Base-by-base conservation (phyloP, 1,140 invertebrate species). In the Pogonus chalceus region DNA sequence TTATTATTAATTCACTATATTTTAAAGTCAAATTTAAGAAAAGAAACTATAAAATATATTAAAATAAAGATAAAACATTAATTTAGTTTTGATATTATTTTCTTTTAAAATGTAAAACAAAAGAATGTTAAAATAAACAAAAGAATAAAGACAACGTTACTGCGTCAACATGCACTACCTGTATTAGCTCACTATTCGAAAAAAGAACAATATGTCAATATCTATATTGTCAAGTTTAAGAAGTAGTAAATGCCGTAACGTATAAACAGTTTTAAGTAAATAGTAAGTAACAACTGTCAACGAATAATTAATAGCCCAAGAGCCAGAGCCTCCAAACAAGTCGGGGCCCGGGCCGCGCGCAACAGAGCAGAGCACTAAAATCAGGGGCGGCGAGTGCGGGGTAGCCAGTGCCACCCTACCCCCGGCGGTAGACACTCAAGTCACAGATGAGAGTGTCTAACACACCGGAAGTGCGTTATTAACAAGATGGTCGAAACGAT, bases 91-190 rank as follows among this genome's bases (percentile, higher is more conserved):
- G 4, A 43, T 43, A 18, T 12, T 10, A 43, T 12, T 43, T 12
- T 43, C 3, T 9, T 12, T 43, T 12, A 18, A 9, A 9, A 43
- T 43, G 37, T 18, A 18, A 12, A 12, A 4, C 37, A 43, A 9
- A 43, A 3, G 37, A 12, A 43, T 43, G 9, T 43, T 3, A 12
- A 43, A 43, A 10, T 12, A 9, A 43, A 12, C 3, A 43, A 10
- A 10, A 43, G 18, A 31, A 31, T 4, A 3, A 12, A 43, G 37
- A 43, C 37, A 43, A 43, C 37, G 37, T 43, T 43, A 43, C 37
- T 43, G 37, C 4, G 9, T 18, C 37, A 43, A 43, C 37, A 43
- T 43, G 37, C 37, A 43, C 37, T 43, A 43, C 18, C 37, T 43
- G 37, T 10, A 43, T 43, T 18, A 43, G 37, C 9, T 18, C 18